A percentile compares a stretch with the other conserved stretches of the same genome.
These are phyloP conservation scores for Ceyx erithaca DNA, from an alignment of 2,797 vertebrate genomes.

Conservation along the genomic window DNA sequence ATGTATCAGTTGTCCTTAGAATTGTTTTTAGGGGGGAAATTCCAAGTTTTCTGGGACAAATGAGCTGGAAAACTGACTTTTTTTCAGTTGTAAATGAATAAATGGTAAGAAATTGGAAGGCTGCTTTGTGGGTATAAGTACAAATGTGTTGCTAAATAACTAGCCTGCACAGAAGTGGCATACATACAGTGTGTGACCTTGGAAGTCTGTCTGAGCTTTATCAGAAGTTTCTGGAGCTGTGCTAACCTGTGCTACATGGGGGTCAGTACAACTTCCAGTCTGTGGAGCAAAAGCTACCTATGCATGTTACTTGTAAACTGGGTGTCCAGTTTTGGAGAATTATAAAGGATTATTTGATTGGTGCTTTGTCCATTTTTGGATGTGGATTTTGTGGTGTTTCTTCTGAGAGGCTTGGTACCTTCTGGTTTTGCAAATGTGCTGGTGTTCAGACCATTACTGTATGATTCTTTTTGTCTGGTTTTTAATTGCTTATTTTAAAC, in stretches of 20 bases:
- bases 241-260: neutral
- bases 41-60: neutral
- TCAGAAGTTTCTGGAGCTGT: neutral
- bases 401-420: neutral
- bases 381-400: neutral
- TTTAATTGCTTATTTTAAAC: too few species aligned
- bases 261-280: neutral
- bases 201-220: neutral
- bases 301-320: neutral
- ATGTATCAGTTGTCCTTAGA: neutral
- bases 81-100: neutral
- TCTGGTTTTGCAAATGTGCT: neutral
- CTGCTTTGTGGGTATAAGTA: neutral
- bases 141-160: neutral
- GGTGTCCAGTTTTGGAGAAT: rapidly evolving
- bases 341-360: neutral
- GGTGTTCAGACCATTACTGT: neutral
- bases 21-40: neutral
- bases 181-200: neutral
- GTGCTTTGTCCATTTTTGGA: neutral
- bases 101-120: neutral
- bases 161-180: neutral
- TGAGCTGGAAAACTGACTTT: neutral
- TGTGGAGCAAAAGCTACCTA: neutral
- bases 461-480: neutral